Evolutionary conservation across 2,113 vertebrate species (phyloP).

Genomic region (Orthonyx spaldingii): DNA sequence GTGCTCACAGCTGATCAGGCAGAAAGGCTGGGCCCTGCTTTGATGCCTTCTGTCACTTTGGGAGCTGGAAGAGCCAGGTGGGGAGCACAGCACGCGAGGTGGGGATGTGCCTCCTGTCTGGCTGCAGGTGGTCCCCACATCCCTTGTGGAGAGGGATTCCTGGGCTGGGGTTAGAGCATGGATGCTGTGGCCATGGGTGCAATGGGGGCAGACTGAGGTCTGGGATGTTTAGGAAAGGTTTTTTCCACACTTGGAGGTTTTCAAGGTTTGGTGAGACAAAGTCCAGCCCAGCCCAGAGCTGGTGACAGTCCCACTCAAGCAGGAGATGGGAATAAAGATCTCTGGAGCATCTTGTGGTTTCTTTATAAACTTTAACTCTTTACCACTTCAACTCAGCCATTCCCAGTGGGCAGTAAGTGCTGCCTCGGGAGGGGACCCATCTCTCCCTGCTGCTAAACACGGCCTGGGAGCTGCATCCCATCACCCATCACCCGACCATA

Average conservation of each 20-base stretch:
- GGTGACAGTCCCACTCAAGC: neutral
- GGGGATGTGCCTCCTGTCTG: neutral
- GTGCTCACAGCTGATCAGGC: neutral
- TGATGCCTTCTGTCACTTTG: accelerated
- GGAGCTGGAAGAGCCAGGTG: accelerated
- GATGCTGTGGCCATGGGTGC: accelerated
- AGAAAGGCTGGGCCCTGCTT: neutral
- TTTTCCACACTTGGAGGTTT: neutral
- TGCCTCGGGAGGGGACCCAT: accelerated
- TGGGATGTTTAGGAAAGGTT: neutral
- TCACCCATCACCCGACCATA: neutral
- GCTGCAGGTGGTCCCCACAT: neutral
- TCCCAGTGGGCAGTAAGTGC: too few species aligned
- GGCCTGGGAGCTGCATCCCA: neutral
- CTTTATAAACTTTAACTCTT: neutral
- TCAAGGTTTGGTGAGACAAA: neutral
- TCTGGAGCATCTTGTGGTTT: neutral
- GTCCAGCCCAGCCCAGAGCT: neutral
- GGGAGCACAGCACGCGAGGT: accelerated
- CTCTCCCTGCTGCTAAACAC: accelerated
- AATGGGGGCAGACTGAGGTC: neutral
- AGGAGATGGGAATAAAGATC: neutral
- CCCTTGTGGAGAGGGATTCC: neutral
- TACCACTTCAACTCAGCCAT: neutral
- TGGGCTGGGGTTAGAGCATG: accelerated